These are phyloP conservation scores for Lophura nycthemera DNA, from an alignment of 2,113 vertebrate genomes.

Conservation along the genomic window DNA sequence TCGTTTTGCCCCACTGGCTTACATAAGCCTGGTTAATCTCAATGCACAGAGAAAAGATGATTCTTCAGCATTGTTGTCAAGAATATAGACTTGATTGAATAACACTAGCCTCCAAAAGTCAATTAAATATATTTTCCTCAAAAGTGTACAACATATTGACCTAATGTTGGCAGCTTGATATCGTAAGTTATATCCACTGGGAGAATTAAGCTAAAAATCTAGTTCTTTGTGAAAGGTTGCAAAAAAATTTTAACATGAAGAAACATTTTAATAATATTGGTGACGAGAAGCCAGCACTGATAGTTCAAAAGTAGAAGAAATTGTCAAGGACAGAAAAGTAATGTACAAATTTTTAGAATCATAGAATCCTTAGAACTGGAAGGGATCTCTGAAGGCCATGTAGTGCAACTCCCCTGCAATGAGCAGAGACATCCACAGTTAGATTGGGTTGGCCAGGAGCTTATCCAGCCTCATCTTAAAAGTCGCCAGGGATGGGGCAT, in stretches of 20 bases:
- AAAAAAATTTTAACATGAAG: background rate
- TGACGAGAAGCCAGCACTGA: background rate
- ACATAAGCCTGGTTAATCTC: background rate
- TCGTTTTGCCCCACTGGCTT: background rate
- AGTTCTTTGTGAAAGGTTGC: background rate
- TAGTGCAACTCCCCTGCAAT: too few relatives aligned
- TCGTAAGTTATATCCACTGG: background rate
- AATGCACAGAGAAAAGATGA: background rate
- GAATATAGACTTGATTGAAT: background rate
- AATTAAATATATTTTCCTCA: background rate
- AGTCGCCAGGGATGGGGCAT: too few relatives aligned
- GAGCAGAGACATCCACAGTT: too few relatives aligned
- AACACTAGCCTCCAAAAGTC: background rate
- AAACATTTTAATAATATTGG: background rate
- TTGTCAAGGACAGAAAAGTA: background rate
- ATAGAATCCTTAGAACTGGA: too few relatives aligned
- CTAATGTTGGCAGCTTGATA: background rate
- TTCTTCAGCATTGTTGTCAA: background rate
- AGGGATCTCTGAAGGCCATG: too few relatives aligned
- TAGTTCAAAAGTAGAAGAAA: background rate
- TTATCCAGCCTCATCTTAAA: too few relatives aligned
- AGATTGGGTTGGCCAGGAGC: too few relatives aligned
- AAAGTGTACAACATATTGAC: background rate
- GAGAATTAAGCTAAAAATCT: background rate
- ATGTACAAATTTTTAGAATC: background rate